A percentile compares a stretch with the other conserved stretches of the same genome.
phyloP scores from a whole-genome alignment of 2,797 vertebrate species.

The Sternarchorhynchus goeldii region DNA sequence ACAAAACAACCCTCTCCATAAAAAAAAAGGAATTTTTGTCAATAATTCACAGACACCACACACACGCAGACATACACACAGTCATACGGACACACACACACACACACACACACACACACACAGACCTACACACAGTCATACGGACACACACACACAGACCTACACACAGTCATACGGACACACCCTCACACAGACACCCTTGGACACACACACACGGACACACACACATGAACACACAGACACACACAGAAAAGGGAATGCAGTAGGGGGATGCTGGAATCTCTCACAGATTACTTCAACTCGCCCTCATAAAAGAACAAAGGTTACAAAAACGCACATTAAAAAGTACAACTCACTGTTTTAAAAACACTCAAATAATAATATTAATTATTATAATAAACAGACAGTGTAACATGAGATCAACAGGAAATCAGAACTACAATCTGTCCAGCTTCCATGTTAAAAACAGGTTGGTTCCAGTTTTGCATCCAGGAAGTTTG shows the following conservation, averaged over 20 bases:
- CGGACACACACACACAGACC: conserved; percentile 62
- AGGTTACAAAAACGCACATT: conserved; percentile 53
- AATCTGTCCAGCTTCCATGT: conserved; percentile 56
- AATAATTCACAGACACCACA: conserved; percentile 48
- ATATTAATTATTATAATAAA: conserved; percentile 40
- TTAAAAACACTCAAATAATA: conserved; percentile 50
- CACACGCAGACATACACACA: conserved; percentile 27
- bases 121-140: conserved; percentile 43
- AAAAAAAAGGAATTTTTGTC: conserved; percentile 49
- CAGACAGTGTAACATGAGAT: conserved; percentile 33
- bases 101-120: conserved; percentile 35
- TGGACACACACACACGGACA: conserved; percentile 10
- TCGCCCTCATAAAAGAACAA: conserved; percentile 36
- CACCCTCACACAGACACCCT: conserved; percentile 6
- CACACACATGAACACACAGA: conserved; percentile 40
- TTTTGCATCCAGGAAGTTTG: conserved; percentile 59
- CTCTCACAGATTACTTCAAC: conserved; percentile 60
- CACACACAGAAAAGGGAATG: conserved; percentile 73
- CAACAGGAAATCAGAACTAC: conserved; percentile 54
- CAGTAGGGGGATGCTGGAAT: conserved; percentile 69
- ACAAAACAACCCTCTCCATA: no score
- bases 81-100: conserved; percentile 52
- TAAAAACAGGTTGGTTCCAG: conserved; percentile 59
- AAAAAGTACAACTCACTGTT: conserved; percentile 48
- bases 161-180: conserved; percentile 30